phyloP scores from a whole-genome alignment of 2,113 vertebrate species.

The Hiodon alosoides region DNA sequence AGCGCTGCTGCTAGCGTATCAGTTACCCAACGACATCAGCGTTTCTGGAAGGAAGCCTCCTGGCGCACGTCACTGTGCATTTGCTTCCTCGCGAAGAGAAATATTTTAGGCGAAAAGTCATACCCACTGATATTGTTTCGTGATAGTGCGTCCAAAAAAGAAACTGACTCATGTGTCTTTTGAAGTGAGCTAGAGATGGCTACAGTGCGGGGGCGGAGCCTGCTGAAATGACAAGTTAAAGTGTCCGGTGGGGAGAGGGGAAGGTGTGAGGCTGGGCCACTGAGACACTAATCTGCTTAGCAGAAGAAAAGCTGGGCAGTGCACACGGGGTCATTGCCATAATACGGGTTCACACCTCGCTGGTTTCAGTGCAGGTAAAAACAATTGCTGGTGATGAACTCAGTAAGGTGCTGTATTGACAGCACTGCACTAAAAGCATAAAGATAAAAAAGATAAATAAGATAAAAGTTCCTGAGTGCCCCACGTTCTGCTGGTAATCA shows the following conservation, averaged over 20 bases:
- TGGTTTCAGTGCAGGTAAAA: not conserved
- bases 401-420: not conserved
- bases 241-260: not conserved
- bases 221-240: not conserved
- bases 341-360: not conserved
- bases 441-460: no score
- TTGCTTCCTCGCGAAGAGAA: no score
- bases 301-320: not conserved
- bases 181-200: no score
- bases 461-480: constrained; percentile 5
- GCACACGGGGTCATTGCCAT: constrained; percentile 7
- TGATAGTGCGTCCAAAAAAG: not conserved
- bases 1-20: not conserved
- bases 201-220: not conserved
- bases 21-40: not conserved
- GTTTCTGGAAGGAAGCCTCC: not conserved
- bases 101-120: no score
- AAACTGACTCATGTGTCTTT: not conserved
- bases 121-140: not conserved
- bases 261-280: not conserved
- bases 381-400: no score
- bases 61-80: not conserved
- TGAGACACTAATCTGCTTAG: constrained; percentile 13
- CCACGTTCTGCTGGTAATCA: constrained; percentile 21
- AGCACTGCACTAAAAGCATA: not conserved